Base-by-base conservation (phyloP, 2,888 invertebrate species). In the Carabus problematicus region DNA sequence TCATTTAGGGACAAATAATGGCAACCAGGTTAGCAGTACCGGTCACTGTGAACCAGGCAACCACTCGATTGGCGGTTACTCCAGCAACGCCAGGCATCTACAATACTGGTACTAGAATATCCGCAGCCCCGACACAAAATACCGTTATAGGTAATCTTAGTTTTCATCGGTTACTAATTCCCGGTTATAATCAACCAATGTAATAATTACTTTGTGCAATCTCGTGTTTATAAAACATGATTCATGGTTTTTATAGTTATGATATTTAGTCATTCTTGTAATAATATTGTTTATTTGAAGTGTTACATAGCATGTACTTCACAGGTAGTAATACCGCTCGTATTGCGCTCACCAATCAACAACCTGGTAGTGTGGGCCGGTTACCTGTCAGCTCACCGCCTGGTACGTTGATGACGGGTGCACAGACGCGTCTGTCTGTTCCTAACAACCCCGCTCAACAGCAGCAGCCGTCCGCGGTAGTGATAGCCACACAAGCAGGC, bases 61-160 rank as follows among this genome's bases (percentile, higher is more conserved):
- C 78, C n/a, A 55, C 64, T 2, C 40, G 64, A 9, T 63, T 75
- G 0, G 71, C 75, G 3, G 75, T 80, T 4, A 72, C 80, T 7
- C 76, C 80, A 12, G 74, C 77, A 4, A 79, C 80, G 0, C 81
- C 79, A 73, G 78, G 77, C 6, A 77, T 81, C 4, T 74, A 81
- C 18, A 77, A 80, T 14, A 76, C 81, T 0, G 77, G 79, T 39
- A 74, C 80, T 0, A 74, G 80, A 70, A 77, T 81, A 66, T 77
- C 81, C 8, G 70, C 79, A 3, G 72, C 79, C 1, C 73, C 77
- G 16, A 77, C 76, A 47, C 75, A 76, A 40, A 70, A 74, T 39
- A 71, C 75, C 16, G 74, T 77, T 8, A 73, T 77, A 18, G 76
- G 77, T 68, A 61, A 43, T 12, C 18, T n/a, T n/a, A n/a, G n/a